A percentile compares a stretch with the other conserved stretches of the same genome.
These are phyloP conservation scores for Micromussa lordhowensis DNA, from an alignment of 92 coral and sea anemone species.

Conservation along the genomic window DNA sequence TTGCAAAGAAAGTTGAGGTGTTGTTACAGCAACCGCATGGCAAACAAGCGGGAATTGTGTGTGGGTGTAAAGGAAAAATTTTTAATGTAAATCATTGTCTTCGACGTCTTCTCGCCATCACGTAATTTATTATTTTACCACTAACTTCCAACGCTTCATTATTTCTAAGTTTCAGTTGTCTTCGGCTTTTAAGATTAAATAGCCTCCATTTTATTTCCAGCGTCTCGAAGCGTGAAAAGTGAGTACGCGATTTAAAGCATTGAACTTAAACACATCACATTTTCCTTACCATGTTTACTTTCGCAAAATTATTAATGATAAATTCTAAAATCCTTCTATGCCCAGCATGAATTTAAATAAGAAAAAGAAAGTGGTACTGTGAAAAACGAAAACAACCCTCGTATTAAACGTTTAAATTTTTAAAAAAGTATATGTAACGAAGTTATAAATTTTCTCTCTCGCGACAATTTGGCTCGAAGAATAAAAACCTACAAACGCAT, in stretches of 20 bases:
- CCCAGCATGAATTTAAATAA: neutral
- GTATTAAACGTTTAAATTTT: neutral
- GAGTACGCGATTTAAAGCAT: neutral
- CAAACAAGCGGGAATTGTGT: conserved; percentile 45
- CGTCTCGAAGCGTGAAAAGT: neutral
- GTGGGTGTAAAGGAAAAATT: conserved; percentile 4
- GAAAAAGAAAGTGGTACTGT: neutral
- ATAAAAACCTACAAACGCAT: neutral
- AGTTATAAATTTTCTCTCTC: neutral
- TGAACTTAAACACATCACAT: conserved; percentile 2
- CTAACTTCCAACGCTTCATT: neutral
- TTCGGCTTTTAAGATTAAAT: neutral
- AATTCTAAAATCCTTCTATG: conserved; percentile 2
- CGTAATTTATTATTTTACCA: neutral
- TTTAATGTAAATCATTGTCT: conserved; percentile 15
- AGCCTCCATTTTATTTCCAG: neutral
- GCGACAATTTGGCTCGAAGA: neutral
- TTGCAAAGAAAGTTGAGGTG: conserved; percentile 59
- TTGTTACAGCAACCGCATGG: conserved; percentile 80
- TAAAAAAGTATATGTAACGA: no score
- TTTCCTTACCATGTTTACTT: neutral
- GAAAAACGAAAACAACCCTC: neutral
- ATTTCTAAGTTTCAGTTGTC: neutral
- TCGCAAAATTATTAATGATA: neutral
- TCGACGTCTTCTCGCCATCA: conserved; percentile 1